Evolutionary conservation across 2,113 vertebrate species (phyloP).

Genomic region (Oryzias melastigma): DNA sequence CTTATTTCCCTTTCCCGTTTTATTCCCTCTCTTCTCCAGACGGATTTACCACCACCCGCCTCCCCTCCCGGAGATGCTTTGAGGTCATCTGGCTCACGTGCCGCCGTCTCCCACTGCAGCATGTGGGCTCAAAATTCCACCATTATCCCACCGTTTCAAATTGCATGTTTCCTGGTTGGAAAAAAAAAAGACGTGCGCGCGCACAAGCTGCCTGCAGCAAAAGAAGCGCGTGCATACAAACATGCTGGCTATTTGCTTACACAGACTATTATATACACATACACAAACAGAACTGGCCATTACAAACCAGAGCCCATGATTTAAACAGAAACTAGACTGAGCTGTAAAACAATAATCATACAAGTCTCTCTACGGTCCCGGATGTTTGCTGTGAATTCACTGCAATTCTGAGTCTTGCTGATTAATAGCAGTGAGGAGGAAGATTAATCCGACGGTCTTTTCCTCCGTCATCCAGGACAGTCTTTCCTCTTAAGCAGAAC

Average conservation of each 20-base stretch:
- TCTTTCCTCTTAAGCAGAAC: too few species aligned
- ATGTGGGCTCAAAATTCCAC: slow-evolving; percentile 73
- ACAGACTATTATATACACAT: too few species aligned
- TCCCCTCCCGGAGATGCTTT: slow-evolving; percentile 58
- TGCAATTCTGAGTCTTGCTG: too few species aligned
- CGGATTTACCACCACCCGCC: slow-evolving; percentile 3
- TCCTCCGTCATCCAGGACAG: too few species aligned
- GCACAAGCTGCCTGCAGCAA: not conserved
- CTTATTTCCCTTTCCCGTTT: slow-evolving; percentile 11
- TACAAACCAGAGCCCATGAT: too few species aligned
- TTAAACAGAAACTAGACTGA: too few species aligned
- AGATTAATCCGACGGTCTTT: too few species aligned
- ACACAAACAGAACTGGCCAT: too few species aligned
- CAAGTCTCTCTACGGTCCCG: too few species aligned
- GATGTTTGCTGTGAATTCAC: too few species aligned
- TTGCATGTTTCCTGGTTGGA: slow-evolving; percentile 70
- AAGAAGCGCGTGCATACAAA: not conserved
- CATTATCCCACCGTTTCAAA: slow-evolving; percentile 66
- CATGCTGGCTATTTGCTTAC: not conserved
- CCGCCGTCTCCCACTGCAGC: slow-evolving; percentile 62
- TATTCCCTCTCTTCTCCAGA: slow-evolving; percentile 25
- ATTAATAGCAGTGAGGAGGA: too few species aligned
- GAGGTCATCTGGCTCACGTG: slow-evolving; percentile 71
- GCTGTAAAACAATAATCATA: too few species aligned
- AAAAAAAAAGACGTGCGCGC: not conserved